Base-by-base conservation (phyloP, 2,113 vertebrate species). In the Notothenia coriiceps region DNA sequence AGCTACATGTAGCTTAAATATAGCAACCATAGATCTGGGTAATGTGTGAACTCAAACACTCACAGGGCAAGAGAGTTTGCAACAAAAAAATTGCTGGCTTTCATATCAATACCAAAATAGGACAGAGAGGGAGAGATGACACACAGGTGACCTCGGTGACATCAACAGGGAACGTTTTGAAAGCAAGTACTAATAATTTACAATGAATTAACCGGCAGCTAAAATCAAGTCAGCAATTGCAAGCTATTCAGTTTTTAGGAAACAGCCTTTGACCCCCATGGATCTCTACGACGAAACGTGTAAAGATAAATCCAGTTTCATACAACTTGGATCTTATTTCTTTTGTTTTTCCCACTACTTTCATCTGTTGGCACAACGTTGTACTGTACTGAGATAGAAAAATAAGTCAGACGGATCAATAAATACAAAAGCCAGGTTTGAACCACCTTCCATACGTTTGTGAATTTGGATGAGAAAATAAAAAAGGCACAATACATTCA, bases 71-170 rank as follows among this genome's bases (percentile, higher is more conserved):
- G 17, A 46, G 50, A 61, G 77, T 55, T 55, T 35, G 35, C 18
- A 49, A 55, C 46, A 47, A 55, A 51, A 40, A 66, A 71, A 51
- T 35, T 1, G 70, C 70, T 75, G 78, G 74, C 54, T 62, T 9
- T 82, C 71, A 33, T 57, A 61, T 47, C 67, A 40, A 62, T 75
- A 84, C 87, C 81, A 86, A 82, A 79, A 77, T 67, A 84, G 81
- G 81, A 65, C 59, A 15, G 64, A 2, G 1, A 43, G 5, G 22
- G n/a, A 73, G 57, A 44, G 51, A 6, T 11, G 52, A 60, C 35
- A 2, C 43, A 52, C 14, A 69, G 57, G 8, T 0, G 20, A 66
- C 70, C 70, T 29, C 18, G 46, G n/a, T 17, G 22, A 54, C 76
- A 46, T 43, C 22, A 10, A 29, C 22, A 12, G 13, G 8, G 17